A percentile compares a stretch with the other conserved stretches of the same genome.
Conservation (phyloP, 2,888 invertebrate genomes). For the Troglohyphantes excavatus region DNA sequence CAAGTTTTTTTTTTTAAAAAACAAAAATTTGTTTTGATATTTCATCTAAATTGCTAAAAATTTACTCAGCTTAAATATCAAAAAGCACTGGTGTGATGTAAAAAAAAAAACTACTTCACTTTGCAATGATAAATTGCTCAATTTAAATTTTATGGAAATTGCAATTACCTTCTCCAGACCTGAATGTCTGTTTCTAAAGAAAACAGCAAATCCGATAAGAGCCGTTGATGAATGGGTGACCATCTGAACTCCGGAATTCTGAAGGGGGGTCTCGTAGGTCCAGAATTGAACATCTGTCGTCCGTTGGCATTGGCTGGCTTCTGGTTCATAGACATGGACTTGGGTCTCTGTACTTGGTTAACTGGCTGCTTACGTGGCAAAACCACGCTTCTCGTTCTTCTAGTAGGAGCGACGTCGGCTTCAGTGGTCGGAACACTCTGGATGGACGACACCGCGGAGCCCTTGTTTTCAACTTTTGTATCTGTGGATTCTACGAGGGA, state of each 20-base stretch:
- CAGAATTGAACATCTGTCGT: slow-evolving; percentile 96
- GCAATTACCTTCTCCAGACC: slow-evolving; percentile 88
- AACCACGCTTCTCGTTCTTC: slow-evolving; percentile 72
- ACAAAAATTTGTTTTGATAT: neutral
- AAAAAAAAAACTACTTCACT: no score
- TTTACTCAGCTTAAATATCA: no score
- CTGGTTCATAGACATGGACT: slow-evolving; percentile 70
- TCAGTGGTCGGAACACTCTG: slow-evolving; percentile 40
- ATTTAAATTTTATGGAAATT: no score
- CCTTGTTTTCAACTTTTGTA: neutral
- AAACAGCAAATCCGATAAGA: slow-evolving; percentile 97
- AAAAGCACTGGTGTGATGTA: no score
- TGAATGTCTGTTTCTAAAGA: slow-evolving; percentile 99
- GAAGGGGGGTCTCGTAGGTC: slow-evolving; percentile 96
- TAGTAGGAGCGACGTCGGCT: slow-evolving; percentile 79
- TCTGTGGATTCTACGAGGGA: slow-evolving; percentile 69
- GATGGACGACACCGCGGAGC: slow-evolving; percentile 7
- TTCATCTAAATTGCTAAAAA: no score
- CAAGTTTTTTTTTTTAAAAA: no score
- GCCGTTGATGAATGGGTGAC: slow-evolving; percentile 98
- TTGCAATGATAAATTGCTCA: no score
- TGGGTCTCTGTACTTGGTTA: slow-evolving; percentile 71
- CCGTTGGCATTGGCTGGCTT: slow-evolving; percentile 50
- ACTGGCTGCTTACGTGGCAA: slow-evolving; percentile 48
- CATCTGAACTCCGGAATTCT: slow-evolving; percentile 99